Evolutionary conservation across 2,797 vertebrate genomes (phyloP).

Genomic region (Macrochelys suwanniensis): DNA sequence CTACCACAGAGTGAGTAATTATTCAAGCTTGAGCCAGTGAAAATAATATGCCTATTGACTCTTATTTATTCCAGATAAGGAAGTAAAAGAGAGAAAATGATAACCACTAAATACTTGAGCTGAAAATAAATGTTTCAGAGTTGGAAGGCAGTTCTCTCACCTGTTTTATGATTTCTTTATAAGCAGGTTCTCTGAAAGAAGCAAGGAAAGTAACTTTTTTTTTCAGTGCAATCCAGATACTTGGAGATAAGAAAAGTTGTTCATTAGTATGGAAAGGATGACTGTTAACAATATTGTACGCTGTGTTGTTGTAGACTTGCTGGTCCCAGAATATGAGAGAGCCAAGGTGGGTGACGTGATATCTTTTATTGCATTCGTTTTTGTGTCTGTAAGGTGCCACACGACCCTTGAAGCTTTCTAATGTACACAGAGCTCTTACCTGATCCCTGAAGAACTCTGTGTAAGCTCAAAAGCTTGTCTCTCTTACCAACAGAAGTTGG

Average conservation of each 20-base stretch:
- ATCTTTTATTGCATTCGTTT: no score
- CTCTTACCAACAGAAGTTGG: no score
- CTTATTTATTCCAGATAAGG: not conserved
- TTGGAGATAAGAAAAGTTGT: not conserved
- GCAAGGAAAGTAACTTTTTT: not conserved
- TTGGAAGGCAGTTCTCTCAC: not conserved
- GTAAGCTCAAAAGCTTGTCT: no score
- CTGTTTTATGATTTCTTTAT: not conserved
- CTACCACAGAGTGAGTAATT: not conserved
- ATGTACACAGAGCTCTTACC: no score
- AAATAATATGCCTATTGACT: not conserved
- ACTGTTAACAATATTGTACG: not conserved
- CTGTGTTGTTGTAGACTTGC: not conserved
- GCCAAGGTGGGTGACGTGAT: no score
- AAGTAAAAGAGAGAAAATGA: not conserved
- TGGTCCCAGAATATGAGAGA: no score
- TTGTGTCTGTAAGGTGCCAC: no score
- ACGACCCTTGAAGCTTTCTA: no score
- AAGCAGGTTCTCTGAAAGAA: not conserved
- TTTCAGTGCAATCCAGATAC: not conserved
- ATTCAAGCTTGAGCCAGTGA: not conserved
- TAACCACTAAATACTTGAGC: not conserved
- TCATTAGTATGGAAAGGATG: not conserved
- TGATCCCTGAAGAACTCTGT: no score
- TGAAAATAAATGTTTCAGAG: not conserved